phyloP scores from a whole-genome alignment of 1,140 invertebrate species.

The Lethrus apterus region DNA sequence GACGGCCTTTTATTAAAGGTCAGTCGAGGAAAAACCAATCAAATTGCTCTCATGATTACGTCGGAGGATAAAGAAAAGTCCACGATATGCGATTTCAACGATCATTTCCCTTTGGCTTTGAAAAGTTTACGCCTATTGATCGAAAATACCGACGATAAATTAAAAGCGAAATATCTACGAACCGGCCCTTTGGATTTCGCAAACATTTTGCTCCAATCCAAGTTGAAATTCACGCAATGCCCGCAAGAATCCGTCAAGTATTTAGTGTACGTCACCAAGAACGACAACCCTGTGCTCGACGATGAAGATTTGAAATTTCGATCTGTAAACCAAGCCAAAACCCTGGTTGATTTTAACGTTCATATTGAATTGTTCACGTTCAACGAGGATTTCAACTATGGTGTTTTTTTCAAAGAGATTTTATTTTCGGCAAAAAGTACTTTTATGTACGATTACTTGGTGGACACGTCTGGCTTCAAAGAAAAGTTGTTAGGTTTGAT shows the following conservation, averaged over 20 bases:
- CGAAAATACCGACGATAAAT: neutral
- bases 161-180: neutral
- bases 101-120: neutral
- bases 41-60: slow-evolving; percentile 1
- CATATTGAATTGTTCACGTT: slow-evolving; percentile 5
- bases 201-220: slow-evolving; percentile 2
- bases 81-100: slow-evolving; percentile 3
- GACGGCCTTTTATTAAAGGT: neutral
- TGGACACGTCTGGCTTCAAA: neutral
- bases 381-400: neutral
- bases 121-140: neutral
- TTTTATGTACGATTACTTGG: slow-evolving; percentile 2
- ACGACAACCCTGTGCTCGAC: slow-evolving; percentile 4
- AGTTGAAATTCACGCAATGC: neutral
- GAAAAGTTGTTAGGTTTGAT: slow-evolving; percentile 10
- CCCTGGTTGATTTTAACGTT: slow-evolving; percentile 1
- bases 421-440: slow-evolving; percentile 2
- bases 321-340: slow-evolving; percentile 9
- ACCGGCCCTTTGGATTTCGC: neutral
- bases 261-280: slow-evolving; percentile 2
- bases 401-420: slow-evolving; percentile 4
- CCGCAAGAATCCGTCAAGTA: slow-evolving; percentile 1
- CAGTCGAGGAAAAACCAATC: neutral
- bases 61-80: slow-evolving; percentile 2
- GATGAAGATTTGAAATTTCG: slow-evolving; percentile 1